These are phyloP conservation scores for Pardalotus punctatus DNA, from an alignment of 2,113 vertebrate genomes.

Conservation along the genomic window DNA sequence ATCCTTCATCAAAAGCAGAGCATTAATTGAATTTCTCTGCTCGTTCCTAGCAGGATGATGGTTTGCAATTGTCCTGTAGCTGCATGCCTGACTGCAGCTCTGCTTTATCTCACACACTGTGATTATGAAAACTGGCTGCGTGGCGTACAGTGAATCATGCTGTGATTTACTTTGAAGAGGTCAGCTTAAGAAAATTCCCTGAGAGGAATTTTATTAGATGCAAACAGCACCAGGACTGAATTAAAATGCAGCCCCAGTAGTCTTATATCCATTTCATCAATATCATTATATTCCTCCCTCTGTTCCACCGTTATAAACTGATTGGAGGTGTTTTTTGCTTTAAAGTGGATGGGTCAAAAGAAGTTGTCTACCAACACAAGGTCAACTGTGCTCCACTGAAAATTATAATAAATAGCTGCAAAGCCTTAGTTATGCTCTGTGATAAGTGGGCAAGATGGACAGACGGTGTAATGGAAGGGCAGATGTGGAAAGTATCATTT, in stretches of 20 bases:
- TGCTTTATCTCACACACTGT: not conserved
- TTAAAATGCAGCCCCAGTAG: constrained; percentile 10
- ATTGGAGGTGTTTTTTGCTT: not conserved
- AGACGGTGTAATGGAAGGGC: not conserved
- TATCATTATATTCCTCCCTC: not conserved
- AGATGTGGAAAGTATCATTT: not conserved
- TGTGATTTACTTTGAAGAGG: constrained; percentile 24
- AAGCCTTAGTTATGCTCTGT: not conserved
- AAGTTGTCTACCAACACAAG: not conserved
- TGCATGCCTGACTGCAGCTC: not conserved
- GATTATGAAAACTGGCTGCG: constrained; percentile 24
- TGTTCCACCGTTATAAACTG: not conserved
- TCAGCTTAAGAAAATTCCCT: not conserved
- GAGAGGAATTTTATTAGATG: constrained; percentile 12
- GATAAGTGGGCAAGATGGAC: not conserved
- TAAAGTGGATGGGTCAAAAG: constrained; percentile 6
- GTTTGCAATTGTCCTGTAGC: not conserved
- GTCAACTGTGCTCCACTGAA: not conserved
- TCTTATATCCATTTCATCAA: constrained; percentile 1
- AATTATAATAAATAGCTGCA: not conserved
- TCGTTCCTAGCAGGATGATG: not conserved
- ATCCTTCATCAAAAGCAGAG: not conserved
- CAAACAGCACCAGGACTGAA: not conserved
- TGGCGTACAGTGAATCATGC: not conserved
- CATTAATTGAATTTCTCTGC: not conserved